phyloP scores from a whole-genome alignment of 2,113 vertebrate genomes.

The Coturnix japonica region DNA sequence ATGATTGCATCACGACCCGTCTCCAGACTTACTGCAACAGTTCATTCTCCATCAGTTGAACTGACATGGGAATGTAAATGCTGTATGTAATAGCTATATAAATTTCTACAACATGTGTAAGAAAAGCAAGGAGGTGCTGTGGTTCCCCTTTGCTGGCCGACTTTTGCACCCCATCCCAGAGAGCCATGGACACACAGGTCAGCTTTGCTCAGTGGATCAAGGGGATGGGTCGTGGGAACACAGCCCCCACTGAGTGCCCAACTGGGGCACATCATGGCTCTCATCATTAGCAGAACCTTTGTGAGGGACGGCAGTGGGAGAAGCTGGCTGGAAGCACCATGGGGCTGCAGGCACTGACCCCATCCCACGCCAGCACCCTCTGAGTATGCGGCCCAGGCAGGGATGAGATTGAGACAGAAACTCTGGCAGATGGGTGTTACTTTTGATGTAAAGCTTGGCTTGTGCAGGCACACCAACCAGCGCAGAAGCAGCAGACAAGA shows the following conservation, averaged over 20 bases:
- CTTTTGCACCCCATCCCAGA: neutral
- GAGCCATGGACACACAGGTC: neutral
- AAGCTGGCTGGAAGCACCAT: neutral
- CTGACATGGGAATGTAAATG: conserved; percentile 75
- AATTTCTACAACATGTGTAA: conserved; percentile 37
- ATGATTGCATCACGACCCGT: conserved; percentile 78
- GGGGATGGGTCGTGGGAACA: neutral
- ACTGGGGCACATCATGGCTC: neutral
- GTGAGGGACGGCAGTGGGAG: neutral
- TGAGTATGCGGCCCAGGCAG: neutral
- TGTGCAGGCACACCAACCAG: neutral
- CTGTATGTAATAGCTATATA: conserved; percentile 51
- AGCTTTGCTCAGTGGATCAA: neutral
- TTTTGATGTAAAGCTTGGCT: neutral
- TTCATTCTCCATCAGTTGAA: conserved; percentile 77
- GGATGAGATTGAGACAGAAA: neutral
- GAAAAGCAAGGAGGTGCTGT: conserved; percentile 2
- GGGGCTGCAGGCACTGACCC: neutral
- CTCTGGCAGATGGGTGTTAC: fast-evolving
- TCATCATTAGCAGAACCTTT: neutral
- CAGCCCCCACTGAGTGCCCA: neutral
- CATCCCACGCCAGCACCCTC: neutral
- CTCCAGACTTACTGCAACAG: conserved; percentile 76
- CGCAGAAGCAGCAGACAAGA: neutral
- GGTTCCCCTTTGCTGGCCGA: conserved; percentile 24